These are phyloP conservation scores for Garra rufa DNA, from an alignment of 2,113 vertebrate genomes.

Conservation along the genomic window DNA sequence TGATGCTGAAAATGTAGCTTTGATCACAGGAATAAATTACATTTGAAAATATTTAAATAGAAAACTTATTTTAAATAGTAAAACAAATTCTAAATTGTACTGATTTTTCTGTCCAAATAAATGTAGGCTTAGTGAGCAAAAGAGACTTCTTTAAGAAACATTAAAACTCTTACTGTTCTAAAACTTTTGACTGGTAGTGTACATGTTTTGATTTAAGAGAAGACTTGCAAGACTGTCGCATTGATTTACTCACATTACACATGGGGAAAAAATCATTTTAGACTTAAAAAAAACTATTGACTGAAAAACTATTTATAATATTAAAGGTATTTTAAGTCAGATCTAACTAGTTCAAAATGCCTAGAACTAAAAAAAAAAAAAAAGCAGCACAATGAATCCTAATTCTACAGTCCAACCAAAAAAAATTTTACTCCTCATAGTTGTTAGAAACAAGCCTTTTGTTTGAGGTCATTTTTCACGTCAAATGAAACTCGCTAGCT, in stretches of 20 bases:
- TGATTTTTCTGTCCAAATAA: no score
- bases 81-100: no score
- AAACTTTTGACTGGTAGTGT: no score
- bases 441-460: background rate
- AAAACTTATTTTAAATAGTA: no score
- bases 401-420: background rate
- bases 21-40: no score
- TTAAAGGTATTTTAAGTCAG: background rate
- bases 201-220: background rate
- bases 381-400: background rate
- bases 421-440: background rate
- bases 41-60: no score
- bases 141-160: no score
- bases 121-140: no score
- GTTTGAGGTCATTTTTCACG: slow-evolving; percentile 7
- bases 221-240: background rate
- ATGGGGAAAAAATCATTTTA: background rate
- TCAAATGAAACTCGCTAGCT: background rate
- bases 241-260: background rate
- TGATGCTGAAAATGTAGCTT: no score
- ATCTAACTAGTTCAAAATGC: no score
- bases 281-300: background rate
- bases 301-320: no score
- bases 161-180: no score
- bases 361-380: background rate